Base-by-base conservation (phyloP, 2,888 invertebrate species). In the Calliphora vomitoria region DNA sequence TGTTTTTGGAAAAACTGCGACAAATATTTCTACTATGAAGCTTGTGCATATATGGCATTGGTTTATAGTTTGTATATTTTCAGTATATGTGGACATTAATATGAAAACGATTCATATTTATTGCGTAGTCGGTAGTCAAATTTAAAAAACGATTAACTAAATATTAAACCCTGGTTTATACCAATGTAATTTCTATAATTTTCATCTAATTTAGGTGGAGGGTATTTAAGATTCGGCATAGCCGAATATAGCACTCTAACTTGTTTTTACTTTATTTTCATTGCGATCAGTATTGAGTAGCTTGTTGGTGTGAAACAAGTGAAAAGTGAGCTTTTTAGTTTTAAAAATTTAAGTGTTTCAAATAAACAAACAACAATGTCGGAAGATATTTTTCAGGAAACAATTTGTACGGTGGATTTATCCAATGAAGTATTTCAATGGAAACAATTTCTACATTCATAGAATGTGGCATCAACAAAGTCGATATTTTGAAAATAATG, bases 401-500 rank as follows among this genome's bases (percentile, higher is more conserved):
- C 31, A 50, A 47, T 50, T 50, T 50, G 50, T 69, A 69, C 69
- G 50, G 47, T 69, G 47, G 69, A 69, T 69, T 50, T 69, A 35
- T 69, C 50, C 31, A 50, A 50, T 69, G 69, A 69, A 69, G 8
- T 50, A 25, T 69, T 69, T 69, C 69, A 53, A 35, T 50, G n/a
- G 69, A 69, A 69, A 69, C 35, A 69, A 69, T 69, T 69, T 69
- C 35, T 69, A 35, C 69, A 69, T 69, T 69, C 50, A 50, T 50
- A 35, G 69, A 69, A 69, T 31, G 69, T 50, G 69, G 25, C 50
- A 69, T 69, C 50, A 69, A 69, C 50, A 50, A 69, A 69, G 50
- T 69, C 35, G n/a, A 69, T 53, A 69, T 69, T 31, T 69, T 69
- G 69, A 69, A 69, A 69, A 69, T 69, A 50, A 69, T 53, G 69